Evolutionary conservation across 1,140 invertebrate genomes (phyloP).

Genomic region (Macrotrachela quadricornifera): DNA sequence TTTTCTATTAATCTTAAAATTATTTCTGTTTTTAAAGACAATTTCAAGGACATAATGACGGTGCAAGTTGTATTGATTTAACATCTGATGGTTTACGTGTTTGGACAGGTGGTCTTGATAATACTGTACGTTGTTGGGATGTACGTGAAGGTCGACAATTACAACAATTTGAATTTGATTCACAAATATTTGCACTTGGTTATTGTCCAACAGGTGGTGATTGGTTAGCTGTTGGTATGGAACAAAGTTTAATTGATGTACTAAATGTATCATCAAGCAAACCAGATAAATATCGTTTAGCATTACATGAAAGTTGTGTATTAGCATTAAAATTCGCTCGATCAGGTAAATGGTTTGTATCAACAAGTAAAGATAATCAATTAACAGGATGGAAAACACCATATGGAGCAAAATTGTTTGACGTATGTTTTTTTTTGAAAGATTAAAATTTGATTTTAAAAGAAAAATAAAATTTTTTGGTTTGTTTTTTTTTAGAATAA

Average conservation of each 20-base stretch:
- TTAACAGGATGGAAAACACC: constrained; percentile 94
- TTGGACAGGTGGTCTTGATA: constrained; percentile 89
- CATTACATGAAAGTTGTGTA: constrained; percentile 94
- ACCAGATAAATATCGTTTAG: constrained; percentile 86
- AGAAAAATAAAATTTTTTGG: constrained; percentile 12
- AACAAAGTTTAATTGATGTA: constrained; percentile 85
- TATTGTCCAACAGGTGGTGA: constrained; percentile 80
- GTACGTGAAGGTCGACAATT: constrained; percentile 65
- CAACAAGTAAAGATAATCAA: constrained; percentile 92
- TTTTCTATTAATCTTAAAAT: constrained; percentile 7
- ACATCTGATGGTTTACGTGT: constrained; percentile 75
- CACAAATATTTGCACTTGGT: constrained; percentile 81
- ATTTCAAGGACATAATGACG: constrained; percentile 89
- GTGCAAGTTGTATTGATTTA: constrained; percentile 90
- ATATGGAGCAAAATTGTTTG: constrained; percentile 91
- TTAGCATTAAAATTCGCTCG: constrained; percentile 83
- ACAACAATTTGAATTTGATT: constrained; percentile 74
- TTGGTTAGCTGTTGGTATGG: constrained; percentile 95
- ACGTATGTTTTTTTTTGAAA: constrained; percentile 42
- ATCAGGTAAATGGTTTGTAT: constrained; percentile 95
- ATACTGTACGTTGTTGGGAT: constrained; percentile 90
- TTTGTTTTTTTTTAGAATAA: constrained; percentile 53
- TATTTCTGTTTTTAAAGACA: constrained; percentile 40
- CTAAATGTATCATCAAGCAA: constrained; percentile 41
- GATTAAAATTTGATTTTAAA: not conserved